Conservation (phyloP, 1,140 invertebrate species). For the Diabrotica undecimpunctata region DNA sequence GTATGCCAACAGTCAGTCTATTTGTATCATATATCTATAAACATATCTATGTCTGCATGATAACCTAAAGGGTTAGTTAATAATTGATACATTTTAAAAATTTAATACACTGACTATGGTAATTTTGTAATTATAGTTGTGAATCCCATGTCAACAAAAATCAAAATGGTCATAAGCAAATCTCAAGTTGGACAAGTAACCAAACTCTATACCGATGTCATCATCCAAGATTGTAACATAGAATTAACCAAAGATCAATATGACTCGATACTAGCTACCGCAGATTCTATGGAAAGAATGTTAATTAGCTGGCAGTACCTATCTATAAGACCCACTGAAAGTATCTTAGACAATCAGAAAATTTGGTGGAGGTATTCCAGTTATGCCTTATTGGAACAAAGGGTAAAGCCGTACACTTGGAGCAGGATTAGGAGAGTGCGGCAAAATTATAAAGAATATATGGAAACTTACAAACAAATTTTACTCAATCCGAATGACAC, state of each 20-base stretch:
- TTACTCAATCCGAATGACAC: constrained; percentile 68
- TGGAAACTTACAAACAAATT: constrained; percentile 68
- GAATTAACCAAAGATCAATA: constrained; percentile 72
- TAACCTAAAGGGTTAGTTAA: too few relatives aligned
- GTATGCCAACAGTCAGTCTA: too few relatives aligned
- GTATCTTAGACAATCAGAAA: constrained; percentile 50
- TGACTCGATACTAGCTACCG: constrained; percentile 62
- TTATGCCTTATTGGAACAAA: constrained; percentile 67
- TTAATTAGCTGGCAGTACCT: constrained; percentile 61
- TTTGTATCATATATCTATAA: too few relatives aligned
- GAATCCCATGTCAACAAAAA: constrained; percentile 60
- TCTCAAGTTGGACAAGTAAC: constrained; percentile 67
- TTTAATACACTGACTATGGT: too few relatives aligned
- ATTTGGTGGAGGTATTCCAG: constrained; percentile 78
- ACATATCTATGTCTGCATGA: too few relatives aligned
- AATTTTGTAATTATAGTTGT: constrained; percentile 38
- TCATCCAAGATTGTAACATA: constrained; percentile 72
- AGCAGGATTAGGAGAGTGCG: constrained; percentile 65
- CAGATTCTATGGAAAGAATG: constrained; percentile 65
- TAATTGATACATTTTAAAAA: too few relatives aligned
- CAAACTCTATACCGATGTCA: constrained; percentile 69
- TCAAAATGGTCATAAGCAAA: constrained; percentile 77
- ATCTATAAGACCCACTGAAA: constrained; percentile 49
- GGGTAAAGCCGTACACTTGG: constrained; percentile 73
- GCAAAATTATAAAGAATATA: constrained; percentile 67